Conservation (phyloP, 2,113 vertebrate genomes). For the Pollimyrus isidori region DNA sequence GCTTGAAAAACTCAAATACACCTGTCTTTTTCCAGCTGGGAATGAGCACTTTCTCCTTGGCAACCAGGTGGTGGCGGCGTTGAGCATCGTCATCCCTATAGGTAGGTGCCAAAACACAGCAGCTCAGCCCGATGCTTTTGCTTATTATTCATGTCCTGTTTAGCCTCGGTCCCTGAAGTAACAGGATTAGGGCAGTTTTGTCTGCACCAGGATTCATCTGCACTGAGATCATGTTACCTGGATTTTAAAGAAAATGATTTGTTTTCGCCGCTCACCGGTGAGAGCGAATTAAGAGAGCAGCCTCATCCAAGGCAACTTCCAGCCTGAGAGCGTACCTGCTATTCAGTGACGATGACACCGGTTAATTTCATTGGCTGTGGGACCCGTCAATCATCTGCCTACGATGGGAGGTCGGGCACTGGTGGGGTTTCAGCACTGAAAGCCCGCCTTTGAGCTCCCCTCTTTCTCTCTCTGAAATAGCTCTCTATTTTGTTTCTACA, state of each 20-base stretch:
- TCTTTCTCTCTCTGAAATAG: background rate
- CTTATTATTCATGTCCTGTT: background rate
- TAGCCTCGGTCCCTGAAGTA: background rate
- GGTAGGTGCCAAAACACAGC: slow-evolving; percentile 62
- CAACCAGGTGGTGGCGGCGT: slow-evolving; percentile 81
- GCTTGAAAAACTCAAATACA: background rate
- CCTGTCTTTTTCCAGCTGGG: slow-evolving; percentile 67
- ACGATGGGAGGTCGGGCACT: background rate
- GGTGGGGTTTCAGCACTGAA: background rate
- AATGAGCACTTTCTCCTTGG: slow-evolving; percentile 71
- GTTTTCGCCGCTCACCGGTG: background rate
- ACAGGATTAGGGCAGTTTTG: slow-evolving; percentile 1
- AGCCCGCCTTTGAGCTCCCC: background rate
- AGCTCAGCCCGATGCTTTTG: background rate
- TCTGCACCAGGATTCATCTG: background rate
- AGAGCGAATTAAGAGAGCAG: background rate
- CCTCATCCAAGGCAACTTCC: background rate
- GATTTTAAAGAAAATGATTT: background rate
- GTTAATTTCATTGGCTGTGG: background rate
- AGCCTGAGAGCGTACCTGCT: background rate
- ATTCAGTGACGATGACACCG: background rate
- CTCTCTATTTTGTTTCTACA: background rate
- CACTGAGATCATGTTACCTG: background rate
- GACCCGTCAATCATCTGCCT: background rate
- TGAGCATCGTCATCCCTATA: slow-evolving; percentile 86